Evolutionary conservation across 2,888 invertebrate genomes (phyloP).

Genomic region (Creontiades dilutus): DNA sequence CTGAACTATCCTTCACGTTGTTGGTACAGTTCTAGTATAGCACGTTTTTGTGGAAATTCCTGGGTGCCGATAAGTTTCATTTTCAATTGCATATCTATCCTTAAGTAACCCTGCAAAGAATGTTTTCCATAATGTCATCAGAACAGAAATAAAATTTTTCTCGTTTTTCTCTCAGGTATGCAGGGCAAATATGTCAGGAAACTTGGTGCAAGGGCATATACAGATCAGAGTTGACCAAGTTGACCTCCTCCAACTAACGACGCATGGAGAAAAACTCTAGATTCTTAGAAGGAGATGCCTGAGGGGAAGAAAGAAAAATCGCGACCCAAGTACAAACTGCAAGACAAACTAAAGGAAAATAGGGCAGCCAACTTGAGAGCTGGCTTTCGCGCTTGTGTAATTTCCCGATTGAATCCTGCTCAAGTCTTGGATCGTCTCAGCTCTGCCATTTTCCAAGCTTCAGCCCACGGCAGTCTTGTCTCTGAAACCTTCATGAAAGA

Average conservation of each 20-base stretch:
- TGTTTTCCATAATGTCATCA: constrained; percentile 3
- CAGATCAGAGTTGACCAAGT: neutral
- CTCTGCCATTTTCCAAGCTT: neutral
- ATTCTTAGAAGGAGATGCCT: constrained; percentile 18
- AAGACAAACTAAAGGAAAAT: neutral
- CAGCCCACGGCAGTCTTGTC: neutral
- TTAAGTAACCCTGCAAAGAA: neutral
- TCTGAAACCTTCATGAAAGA: neutral
- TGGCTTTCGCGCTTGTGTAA: constrained; percentile 26
- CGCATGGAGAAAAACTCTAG: neutral
- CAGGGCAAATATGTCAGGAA: neutral
- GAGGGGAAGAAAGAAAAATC: constrained; percentile 38
- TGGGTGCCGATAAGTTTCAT: neutral
- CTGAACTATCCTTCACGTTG: too few relatives aligned
- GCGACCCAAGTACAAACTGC: neutral
- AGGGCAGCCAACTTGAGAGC: neutral
- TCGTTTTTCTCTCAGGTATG: neutral
- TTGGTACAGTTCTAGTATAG: neutral
- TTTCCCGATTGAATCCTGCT: neutral
- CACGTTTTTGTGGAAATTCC: neutral
- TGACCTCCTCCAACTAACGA: constrained; percentile 21
- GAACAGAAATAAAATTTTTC: neutral
- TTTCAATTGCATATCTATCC: neutral
- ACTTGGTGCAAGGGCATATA: neutral
- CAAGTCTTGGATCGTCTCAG: constrained; percentile 10